Evolutionary conservation across 1,140 invertebrate species (phyloP).

Genomic region (Temnothorax longispinosus): DNA sequence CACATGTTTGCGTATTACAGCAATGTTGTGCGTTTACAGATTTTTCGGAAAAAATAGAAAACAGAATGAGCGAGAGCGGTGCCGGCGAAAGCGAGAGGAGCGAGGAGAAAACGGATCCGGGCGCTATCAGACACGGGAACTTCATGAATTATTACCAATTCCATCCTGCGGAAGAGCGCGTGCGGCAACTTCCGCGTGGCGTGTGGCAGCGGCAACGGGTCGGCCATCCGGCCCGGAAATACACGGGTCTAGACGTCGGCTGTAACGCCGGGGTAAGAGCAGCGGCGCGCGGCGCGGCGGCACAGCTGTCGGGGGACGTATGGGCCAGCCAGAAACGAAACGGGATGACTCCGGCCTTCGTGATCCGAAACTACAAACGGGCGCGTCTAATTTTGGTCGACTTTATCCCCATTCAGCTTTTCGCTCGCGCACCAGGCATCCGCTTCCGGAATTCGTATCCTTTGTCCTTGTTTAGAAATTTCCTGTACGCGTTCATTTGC

Average conservation of each 20-base stretch:
- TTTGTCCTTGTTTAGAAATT: constrained; percentile 31
- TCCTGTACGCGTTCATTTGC: not conserved
- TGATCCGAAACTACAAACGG: constrained; percentile 70
- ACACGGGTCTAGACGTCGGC: constrained; percentile 90
- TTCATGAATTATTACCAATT: constrained; percentile 95
- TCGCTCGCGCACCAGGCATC: not conserved
- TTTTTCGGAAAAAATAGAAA: not conserved
- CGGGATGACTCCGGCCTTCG: constrained; percentile 60
- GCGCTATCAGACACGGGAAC: constrained; percentile 92
- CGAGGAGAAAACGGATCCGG: constrained; percentile 87
- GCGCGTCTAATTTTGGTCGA: constrained; percentile 63
- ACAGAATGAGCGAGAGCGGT: constrained; percentile 28
- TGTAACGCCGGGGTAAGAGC: constrained; percentile 91
- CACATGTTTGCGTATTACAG: no score
- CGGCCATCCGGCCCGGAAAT: constrained; percentile 79
- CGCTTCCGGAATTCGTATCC: constrained; percentile 44
- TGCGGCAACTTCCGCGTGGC: constrained; percentile 87
- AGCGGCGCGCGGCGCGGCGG: constrained; percentile 51
- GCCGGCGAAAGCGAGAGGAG: constrained; percentile 36
- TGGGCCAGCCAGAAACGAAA: constrained; percentile 52
- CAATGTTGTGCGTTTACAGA: constrained; percentile 30
- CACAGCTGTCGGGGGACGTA: constrained; percentile 64
- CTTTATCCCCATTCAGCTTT: constrained; percentile 50
- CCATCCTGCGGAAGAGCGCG: constrained; percentile 89
- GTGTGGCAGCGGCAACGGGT: constrained; percentile 85